Evolutionary conservation across 2,888 invertebrate genomes (phyloP), one percentile per base, ranked within the genome.

Genomic region (Maniola hyperantus): DNA sequence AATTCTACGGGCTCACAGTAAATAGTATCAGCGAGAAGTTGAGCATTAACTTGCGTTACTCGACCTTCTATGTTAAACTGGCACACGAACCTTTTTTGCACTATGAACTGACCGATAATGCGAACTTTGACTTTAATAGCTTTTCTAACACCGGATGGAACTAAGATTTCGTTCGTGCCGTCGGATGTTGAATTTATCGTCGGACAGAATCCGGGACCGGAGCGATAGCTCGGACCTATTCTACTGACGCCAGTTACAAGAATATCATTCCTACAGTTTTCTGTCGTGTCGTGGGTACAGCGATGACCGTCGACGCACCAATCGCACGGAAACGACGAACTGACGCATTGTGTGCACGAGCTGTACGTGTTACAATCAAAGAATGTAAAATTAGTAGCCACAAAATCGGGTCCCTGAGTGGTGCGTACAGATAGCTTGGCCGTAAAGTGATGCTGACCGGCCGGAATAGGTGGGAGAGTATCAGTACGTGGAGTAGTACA

Each of bases 231-330:
- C 58, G 98, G 98, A 42, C 98, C 98, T 79, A 97, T 96, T 80
- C 98, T 94, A 88, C 97, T 97, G 70, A 98, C 95, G 59, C 98
- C 98, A 50, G 97, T 98, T 54, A 98, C 97, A 69, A 98, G 93
- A 77, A 98, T 97, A 84, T 98, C 98, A 85, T 98, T 97, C 68
- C 97, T 94, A 86, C 98, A 99, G 86, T 98, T 97, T 88, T 98
- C 97, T 8, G 98, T 98, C 0, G 98, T 97, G 82, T 98, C 97
- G 81, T 98, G 98, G 0, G 99, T 98, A 87, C 99, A 99, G 65
- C 97, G 94, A 88, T 99, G 98, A 11, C 97, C 97, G 83, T 98
- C 97, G 33, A 99, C 98, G 87, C 99, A 99, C 99, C 99, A 99
- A 85, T 99, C 99, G 86, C 99, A 99, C 0, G 99, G 99, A 85